These are phyloP conservation scores for Leucopsar rothschildi DNA, from an alignment of 2,113 vertebrate genomes.

Conservation along the genomic window DNA sequence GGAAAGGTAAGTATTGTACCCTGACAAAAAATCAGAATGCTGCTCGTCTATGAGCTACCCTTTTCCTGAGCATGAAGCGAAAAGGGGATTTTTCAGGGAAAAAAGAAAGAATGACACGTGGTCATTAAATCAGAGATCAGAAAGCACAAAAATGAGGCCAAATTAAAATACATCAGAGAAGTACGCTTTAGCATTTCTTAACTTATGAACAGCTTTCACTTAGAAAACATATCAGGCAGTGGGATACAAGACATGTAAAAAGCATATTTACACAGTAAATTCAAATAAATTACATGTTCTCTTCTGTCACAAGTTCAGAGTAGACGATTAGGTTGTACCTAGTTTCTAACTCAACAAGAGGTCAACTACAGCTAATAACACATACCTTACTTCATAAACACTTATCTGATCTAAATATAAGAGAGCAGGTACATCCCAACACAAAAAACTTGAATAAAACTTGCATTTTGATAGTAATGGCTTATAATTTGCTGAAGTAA, in stretches of 20 bases:
- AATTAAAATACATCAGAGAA: not conserved
- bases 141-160: not conserved
- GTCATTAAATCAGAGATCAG: not conserved
- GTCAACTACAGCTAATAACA: not conserved
- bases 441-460: not conserved
- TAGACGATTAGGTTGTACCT: not conserved
- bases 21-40: not conserved
- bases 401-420: not conserved
- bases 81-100: not conserved
- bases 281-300: not conserved
- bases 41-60: not conserved
- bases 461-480: not conserved
- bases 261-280: not conserved
- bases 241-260: not conserved
- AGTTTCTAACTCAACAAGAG: not conserved
- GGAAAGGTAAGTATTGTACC: not conserved
- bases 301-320: not conserved
- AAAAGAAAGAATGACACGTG: not conserved
- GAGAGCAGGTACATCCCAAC: not conserved
- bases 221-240: not conserved
- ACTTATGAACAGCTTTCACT: not conserved
- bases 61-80: not conserved
- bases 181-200: not conserved
- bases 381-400: not conserved
- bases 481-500: not conserved